Percentiles rank a stretch among this genome's conserved stretches.
Evolutionary conservation across 1,140 invertebrate genomes (phyloP).

Genomic region (Sipha flava): DNA sequence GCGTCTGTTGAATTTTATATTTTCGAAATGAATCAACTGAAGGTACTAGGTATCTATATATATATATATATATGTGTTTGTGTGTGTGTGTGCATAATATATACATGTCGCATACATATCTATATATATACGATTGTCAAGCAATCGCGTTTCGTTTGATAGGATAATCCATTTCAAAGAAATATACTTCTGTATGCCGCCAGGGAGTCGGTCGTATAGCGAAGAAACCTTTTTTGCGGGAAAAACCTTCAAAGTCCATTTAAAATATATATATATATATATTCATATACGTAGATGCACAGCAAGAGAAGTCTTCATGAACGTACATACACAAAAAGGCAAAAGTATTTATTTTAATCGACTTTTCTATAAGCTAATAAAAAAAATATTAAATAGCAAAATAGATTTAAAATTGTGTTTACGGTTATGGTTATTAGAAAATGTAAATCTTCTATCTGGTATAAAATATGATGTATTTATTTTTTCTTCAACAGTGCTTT

Average conservation of each 20-base stretch:
- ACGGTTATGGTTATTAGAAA: not conserved
- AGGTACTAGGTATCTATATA: no score
- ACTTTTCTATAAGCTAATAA: not conserved
- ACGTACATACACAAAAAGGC: not conserved
- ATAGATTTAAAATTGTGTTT: not conserved
- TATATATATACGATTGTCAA: not conserved
- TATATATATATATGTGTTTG: no score
- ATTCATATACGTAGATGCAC: not conserved
- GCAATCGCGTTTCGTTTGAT: conserved; percentile 10
- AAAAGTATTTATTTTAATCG: conserved; percentile 4
- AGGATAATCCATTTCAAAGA: conserved; percentile 5
- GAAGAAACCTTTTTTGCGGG: not conserved
- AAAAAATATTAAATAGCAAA: conserved; percentile 1
- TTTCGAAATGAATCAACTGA: not conserved
- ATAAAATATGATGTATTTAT: no score
- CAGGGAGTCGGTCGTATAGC: not conserved
- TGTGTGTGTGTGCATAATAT: no score
- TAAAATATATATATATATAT: not conserved
- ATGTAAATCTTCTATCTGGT: not conserved
- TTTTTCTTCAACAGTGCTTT: no score
- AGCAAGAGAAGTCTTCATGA: not conserved
- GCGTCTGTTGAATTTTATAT: not conserved
- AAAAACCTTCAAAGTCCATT: conserved; percentile 5
- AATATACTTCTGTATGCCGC: not conserved
- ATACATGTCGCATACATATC: no score